Base-by-base conservation (phyloP, 2,113 vertebrate genomes). In the Atractosteus spatula region DNA sequence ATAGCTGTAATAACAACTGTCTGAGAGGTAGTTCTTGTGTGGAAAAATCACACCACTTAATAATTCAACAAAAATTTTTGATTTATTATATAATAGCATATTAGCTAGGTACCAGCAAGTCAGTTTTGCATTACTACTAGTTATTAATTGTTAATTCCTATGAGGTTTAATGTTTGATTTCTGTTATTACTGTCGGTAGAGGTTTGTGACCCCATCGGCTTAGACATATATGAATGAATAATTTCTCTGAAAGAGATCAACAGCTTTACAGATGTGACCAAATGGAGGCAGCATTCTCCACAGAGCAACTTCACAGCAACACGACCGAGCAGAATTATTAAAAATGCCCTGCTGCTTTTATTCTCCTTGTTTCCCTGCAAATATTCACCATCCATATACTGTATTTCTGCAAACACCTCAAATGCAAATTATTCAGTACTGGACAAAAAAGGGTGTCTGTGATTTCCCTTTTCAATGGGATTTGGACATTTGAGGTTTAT, bases 231-330 rank as follows among this genome's bases (percentile, higher is more conserved):
- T 51, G 5, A 10, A 7, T 5, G 10, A 51, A 51, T 51, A 51
- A 51, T 51, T 51, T 10, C 47, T 7, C 5, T 59, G 55, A 77
- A 77, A 73, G 29, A 29, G 68, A 66, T 45, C 69, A 76, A 74
- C 65, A 73, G 54, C 78, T 77, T 72, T 77, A 78, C 71, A 76
- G 61, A 74, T 74, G 66, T 72, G 76, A 75, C 77, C 79, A 82
- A 83, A 71, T 76, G 77, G 81, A 87, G 82, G 79, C 78, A 79
- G 77, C 71, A 70, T 83, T 82, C 76, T 75, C 77, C 75, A 73
- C 75, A 44, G 55, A 45, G 71, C 62, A 78, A 57, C 72, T 59
- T 45, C 51, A 75, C 63, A 73, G 62, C 69, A 62, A 65, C 41
- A 77, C 16, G 45, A 13, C 43, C 43, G 62, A 17, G 62, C 54